Percentiles rank a stretch among this genome's conserved stretches.
phyloP scores from a whole-genome alignment of 2,888 invertebrate species.

The Macropis europaea region DNA sequence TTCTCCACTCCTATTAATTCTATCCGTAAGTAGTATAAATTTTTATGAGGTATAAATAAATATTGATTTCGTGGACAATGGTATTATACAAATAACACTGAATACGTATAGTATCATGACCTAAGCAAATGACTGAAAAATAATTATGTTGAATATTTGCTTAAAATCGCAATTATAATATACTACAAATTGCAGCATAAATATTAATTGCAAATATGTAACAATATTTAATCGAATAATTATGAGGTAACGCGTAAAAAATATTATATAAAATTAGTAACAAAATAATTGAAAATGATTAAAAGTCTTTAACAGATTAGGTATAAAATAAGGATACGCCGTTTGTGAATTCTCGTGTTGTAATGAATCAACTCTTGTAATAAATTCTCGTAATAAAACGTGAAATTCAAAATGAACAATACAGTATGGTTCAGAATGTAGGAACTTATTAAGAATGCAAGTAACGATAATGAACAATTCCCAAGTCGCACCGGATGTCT shows the following conservation, averaged over 20 bases:
- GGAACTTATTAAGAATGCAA: constrained; percentile 48
- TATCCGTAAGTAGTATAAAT: background rate
- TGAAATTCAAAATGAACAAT: constrained; percentile 20
- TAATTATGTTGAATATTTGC: constrained; percentile 1
- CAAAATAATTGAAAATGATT: constrained; percentile 42
- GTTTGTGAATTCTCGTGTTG: too few species aligned
- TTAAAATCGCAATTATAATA: constrained; percentile 26
- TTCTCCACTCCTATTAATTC: background rate
- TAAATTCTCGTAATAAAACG: constrained; percentile 12
- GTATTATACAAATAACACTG: constrained; percentile 4
- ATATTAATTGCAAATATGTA: constrained; percentile 21
- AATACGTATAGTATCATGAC: background rate
- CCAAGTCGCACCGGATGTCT: constrained; percentile 10
- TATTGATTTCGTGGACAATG: constrained; percentile 20
- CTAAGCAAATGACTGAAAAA: background rate
- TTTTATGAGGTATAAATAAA: constrained; percentile 17
- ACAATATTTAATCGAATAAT: constrained; percentile 31
- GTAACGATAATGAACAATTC: constrained; percentile 22
- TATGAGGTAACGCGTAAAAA: constrained; percentile 46
- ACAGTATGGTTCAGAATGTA: constrained; percentile 33
- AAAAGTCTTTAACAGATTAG: constrained; percentile 8
- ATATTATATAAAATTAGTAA: constrained; percentile 49
- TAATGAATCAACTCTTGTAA: too few species aligned
- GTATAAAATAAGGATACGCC: constrained; percentile 19
- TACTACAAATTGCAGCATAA: constrained; percentile 13